Evolutionary conservation across 2,797 vertebrate genomes (phyloP), one percentile per base, ranked within the genome.

Genomic region (Helicolenus hilgendorfi): DNA sequence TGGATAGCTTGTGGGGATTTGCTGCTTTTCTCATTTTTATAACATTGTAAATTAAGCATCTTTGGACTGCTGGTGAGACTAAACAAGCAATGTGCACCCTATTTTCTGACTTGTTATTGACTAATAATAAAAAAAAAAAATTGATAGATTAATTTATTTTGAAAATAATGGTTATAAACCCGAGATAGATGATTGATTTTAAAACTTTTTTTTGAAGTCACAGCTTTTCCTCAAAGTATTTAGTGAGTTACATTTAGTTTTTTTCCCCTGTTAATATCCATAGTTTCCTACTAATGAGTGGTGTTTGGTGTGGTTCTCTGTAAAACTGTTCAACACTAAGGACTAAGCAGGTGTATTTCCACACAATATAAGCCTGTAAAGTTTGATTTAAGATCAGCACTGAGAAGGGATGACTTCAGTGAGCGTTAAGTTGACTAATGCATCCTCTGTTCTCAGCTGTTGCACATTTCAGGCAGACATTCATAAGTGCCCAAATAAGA

Each of bases 331-430:
- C 11, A 55, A 29, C 56, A 20, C 11, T n/a, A 13, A 13, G 7
- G 22, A 55, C 26, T 55, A 8, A 56, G 45, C 78, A 55, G 29
- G 41, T 81, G 45, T 69, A 53, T 79, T 64, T 69, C 4, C 38
- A 29, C 14, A 27, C 10, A 1, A 3, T 14, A 72, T 60, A 31
- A 7, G 36, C 10, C 7, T 13, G 35, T 4, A 4, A 56, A 41
- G 15, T 60, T 3, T 36, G 22, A 29, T 41, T 7, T 14, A 41
- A 36, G 2, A 35, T 8, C 65, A n/a, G 22, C 1, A 20, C 6
- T 38, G 3, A 22, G n/a, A 1, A 29, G 7, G 3, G n/a, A 24
- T 15, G 22, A 24, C 7, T 24, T 29, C 3, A n/a, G 8, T 70
- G 22, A 64, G 45, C 2, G 4, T 58, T 3, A 22, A 29, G 49